Percentiles rank a stretch among this genome's conserved stretches.
Conservation (phyloP, 2,797 vertebrate species). For the Sebastes iracundus region DNA sequence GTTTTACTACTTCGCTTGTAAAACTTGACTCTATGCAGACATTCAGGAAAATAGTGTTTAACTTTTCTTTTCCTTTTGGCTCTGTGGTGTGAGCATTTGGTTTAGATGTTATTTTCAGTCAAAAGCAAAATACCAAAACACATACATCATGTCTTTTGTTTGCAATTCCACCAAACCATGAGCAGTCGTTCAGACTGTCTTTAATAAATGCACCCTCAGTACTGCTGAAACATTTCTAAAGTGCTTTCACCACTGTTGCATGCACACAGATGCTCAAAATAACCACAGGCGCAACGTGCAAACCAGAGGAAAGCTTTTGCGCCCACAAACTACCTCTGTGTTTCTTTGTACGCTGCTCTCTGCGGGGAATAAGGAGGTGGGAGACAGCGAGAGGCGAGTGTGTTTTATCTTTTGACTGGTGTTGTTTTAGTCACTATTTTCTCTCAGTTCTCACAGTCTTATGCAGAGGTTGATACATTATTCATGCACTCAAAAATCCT, state of each 20-base stretch:
- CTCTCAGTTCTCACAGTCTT: background rate
- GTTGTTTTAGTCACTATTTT: background rate
- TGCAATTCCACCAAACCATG: background rate
- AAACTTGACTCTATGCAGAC: background rate
- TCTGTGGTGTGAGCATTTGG: background rate
- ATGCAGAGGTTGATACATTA: background rate
- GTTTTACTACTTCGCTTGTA: background rate
- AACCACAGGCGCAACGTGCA: background rate
- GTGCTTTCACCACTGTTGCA: background rate
- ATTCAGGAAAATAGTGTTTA: background rate
- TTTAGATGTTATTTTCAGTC: background rate
- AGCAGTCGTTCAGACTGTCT: background rate
- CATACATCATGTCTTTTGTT: background rate
- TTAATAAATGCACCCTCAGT: background rate
- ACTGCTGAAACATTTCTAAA: background rate
- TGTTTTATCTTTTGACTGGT: background rate
- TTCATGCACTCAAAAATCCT: background rate
- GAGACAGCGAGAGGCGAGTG: background rate
- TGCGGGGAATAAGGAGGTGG: background rate
- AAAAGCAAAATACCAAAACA: background rate
- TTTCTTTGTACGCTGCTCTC: background rate
- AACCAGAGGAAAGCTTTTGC: constrained; percentile 34
- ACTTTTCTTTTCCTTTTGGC: background rate
- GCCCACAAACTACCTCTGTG: constrained; percentile 11
- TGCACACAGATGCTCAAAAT: constrained; percentile 20